phyloP scores from a whole-genome alignment of 2,888 invertebrate species.

The Tipula lateralis region DNA sequence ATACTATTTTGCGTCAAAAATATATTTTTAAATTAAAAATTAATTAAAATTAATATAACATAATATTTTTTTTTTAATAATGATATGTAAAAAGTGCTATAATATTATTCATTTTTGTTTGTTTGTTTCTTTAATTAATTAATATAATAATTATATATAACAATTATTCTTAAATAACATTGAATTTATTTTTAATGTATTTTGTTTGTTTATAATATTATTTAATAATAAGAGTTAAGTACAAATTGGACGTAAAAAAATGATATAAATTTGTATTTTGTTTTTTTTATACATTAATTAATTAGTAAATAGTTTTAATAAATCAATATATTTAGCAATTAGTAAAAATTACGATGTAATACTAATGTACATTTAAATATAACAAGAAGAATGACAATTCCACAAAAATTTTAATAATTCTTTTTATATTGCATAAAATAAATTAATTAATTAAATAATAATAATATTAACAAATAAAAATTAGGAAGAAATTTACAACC shows the following conservation, averaged over 20 bases:
- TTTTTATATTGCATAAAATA: background rate
- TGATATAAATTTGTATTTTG: constrained; percentile 13
- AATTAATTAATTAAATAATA: background rate
- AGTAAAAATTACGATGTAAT: constrained; percentile 3
- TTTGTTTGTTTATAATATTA: background rate
- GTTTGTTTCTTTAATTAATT: background rate
- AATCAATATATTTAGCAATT: constrained; percentile 19
- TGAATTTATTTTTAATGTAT: background rate
- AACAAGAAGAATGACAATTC: background rate
- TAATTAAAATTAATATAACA: constrained; percentile 24
- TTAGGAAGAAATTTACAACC: background rate
- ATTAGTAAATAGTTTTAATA: background rate
- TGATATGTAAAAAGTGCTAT: constrained; percentile 19
- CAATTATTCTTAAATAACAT: constrained; percentile 24
- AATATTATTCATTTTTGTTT: background rate
- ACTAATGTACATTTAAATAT: constrained; percentile 11
- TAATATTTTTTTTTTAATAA: background rate
- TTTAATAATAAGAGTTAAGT: constrained; percentile 24
- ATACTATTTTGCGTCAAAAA: constrained; percentile 5
- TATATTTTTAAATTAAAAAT: background rate
- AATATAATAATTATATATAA: constrained; percentile 24
- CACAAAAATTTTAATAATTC: background rate
- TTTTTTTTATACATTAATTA: constrained; percentile 3
- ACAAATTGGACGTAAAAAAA: constrained; percentile 24
- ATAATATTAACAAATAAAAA: background rate